Conservation (phyloP, 1,140 invertebrate genomes). For the Nautilus pompilius region DNA sequence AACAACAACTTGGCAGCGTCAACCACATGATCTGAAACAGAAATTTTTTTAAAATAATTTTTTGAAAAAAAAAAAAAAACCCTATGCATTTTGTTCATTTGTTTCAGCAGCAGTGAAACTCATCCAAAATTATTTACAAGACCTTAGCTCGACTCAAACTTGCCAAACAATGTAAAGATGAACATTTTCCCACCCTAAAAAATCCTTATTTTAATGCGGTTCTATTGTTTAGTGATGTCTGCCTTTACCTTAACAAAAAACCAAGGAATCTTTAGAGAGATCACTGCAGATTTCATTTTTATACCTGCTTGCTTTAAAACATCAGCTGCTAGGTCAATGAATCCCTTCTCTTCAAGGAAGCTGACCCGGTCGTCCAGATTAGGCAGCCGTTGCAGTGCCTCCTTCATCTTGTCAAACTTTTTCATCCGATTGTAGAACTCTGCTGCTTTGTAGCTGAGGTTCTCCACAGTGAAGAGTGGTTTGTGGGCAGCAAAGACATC, state of each 20-base stretch:
- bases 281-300: no score
- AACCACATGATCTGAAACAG: conserved; percentile 17
- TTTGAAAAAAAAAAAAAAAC: background rate
- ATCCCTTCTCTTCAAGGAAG: conserved; percentile 29
- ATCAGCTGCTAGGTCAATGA: conserved; percentile 22
- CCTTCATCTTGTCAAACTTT: conserved; percentile 25
- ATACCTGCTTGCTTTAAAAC: conserved; percentile 26
- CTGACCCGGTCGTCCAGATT: conserved; percentile 25
- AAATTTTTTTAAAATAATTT: background rate
- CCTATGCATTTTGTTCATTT: no score
- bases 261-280: no score
- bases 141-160: no score
- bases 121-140: no score
- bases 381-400: conserved; percentile 25
- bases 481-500: background rate
- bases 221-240: no score
- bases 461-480: no score
- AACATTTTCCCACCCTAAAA: no score
- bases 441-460: conserved; percentile 24
- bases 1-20: conserved; percentile 21
- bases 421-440: conserved; percentile 21
- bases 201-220: no score
- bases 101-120: no score
- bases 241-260: no score
- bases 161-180: no score